These are phyloP conservation scores for Papilio gigon DNA, from an alignment of 2,888 invertebrate genomes.

Conservation along the genomic window DNA sequence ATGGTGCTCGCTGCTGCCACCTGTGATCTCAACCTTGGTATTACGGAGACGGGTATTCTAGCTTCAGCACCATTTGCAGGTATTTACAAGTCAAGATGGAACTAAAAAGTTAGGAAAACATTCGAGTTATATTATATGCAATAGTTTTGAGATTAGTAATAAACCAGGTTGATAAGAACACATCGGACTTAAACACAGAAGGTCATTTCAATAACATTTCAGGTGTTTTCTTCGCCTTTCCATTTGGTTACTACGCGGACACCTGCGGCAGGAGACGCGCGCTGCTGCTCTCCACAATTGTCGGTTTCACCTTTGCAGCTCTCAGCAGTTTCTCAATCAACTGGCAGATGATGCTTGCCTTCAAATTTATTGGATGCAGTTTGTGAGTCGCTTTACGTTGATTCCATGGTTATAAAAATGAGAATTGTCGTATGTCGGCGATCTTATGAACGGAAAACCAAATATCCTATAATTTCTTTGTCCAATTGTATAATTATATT, in stretches of 20 bases:
- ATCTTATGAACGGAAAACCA: no score
- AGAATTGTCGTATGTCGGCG: no score
- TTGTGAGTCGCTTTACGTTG: constrained; percentile 60
- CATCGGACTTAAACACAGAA: not conserved
- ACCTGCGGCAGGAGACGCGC: constrained; percentile 84
- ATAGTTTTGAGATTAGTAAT: not conserved
- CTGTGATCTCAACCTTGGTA: constrained; percentile 61
- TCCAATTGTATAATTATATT: not conserved
- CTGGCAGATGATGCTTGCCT: constrained; percentile 79
- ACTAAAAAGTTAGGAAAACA: not conserved
- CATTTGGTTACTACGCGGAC: constrained; percentile 90
- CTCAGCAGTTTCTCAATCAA: constrained; percentile 79
- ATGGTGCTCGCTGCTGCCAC: constrained; percentile 61
- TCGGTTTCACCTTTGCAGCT: constrained; percentile 78
- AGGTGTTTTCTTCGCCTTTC: constrained; percentile 64
- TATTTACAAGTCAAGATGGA: constrained; percentile 41
- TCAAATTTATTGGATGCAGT: constrained; percentile 85
- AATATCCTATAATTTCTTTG: no score
- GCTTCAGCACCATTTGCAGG: constrained; percentile 68
- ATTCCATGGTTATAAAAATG: no score
- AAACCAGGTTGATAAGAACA: not conserved
- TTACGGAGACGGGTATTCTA: constrained; percentile 58
- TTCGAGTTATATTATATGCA: not conserved
- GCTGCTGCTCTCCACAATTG: constrained; percentile 66
- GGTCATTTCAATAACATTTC: constrained; percentile 1